Base-by-base conservation (phyloP, 2,888 invertebrate genomes). In the Hermaeophaga mercurialis region DNA sequence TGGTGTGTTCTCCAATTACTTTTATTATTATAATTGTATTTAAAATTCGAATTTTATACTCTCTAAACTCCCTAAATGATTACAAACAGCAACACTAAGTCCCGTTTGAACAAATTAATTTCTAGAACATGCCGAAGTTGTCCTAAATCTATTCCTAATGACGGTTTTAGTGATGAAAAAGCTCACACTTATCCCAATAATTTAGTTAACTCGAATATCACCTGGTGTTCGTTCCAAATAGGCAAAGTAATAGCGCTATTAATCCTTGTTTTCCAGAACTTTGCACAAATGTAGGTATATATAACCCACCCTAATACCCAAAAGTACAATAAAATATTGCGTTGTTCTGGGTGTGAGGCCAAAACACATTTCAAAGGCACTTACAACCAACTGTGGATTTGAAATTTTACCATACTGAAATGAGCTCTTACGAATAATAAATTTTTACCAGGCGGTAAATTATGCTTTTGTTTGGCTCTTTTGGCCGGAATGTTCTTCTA, bases 201-300 rank as follows among this genome's bases (percentile, higher is more conserved):
- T 31, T 50, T 50, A 50, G 12, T 50, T 14, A 15, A 9, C 31
- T 33, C 9, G 33, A 31, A 18, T 31, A 41, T 50, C 50, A 50
- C 41, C 50, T 50, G 50, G 36, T 50, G 41, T 31, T 41, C 19
- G 19, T 14, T 14, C 19, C 15, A 50, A 50, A 50, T 50, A 43
- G 31, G 9, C 9, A 33, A 50, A 33, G 18, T 43, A 33, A 50
- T 50, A 22, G 33, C 33, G 11, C 41, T 18, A 50, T 50, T 50
- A 43, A 50, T 50, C 33, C 41, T 19, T 9, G 36, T 47, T 24
- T 47, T 36, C 36, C 47, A 24, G 26, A 47, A 36, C 36, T 47
- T 36, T 15, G 24, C 33, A 28, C 31, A 39, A 39, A 17, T n/a
- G 31, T 34, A 33, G 36, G 36, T 36, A 3, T 14, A 48, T 38